Conservation (phyloP, 2,888 invertebrate species). For the Autographa gamma region DNA sequence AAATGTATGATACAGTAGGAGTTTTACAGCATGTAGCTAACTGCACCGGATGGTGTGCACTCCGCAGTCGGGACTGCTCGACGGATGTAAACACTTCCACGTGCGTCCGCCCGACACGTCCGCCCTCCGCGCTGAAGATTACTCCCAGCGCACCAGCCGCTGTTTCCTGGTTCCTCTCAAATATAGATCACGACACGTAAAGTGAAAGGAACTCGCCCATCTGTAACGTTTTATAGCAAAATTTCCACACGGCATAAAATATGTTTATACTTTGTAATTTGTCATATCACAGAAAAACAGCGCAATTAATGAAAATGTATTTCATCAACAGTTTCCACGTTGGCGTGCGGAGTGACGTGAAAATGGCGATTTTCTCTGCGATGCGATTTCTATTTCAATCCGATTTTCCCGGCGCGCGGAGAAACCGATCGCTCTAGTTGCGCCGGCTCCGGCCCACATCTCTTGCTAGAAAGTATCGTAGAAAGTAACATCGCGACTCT, state of each 20-base stretch:
- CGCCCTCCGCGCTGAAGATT: constrained; percentile 65
- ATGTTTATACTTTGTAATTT: constrained; percentile 8
- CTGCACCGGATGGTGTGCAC: constrained; percentile 66
- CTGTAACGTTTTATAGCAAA: constrained; percentile 1
- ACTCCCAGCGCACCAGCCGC: constrained; percentile 55
- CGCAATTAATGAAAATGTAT: constrained; percentile 44
- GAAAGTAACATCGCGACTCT: constrained; percentile 87
- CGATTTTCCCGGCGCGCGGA: constrained; percentile 87
- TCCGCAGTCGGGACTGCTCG: constrained; percentile 64
- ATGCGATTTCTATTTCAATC: constrained; percentile 88
- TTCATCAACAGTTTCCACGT: constrained; percentile 71
- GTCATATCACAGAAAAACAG: constrained; percentile 3
- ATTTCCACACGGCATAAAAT: constrained; percentile 12
- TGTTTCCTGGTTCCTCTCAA: constrained; percentile 55
- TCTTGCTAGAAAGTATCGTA: constrained; percentile 88
- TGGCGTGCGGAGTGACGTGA: constrained; percentile 80
- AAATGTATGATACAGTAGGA: constrained; percentile 25
- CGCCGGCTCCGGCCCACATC: constrained; percentile 86
- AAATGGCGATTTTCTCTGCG: constrained; percentile 85
- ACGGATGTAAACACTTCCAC: constrained; percentile 85
- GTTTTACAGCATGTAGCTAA: constrained; percentile 55
- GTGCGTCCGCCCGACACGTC: constrained; percentile 73
- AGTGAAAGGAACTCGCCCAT: constrained; percentile 18
- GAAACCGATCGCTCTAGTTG: constrained; percentile 89
- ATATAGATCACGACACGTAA: constrained; percentile 45